Evolutionary conservation across 2,797 vertebrate genomes (phyloP).

Genomic region (Lepidocolaptes lacrymiger): DNA sequence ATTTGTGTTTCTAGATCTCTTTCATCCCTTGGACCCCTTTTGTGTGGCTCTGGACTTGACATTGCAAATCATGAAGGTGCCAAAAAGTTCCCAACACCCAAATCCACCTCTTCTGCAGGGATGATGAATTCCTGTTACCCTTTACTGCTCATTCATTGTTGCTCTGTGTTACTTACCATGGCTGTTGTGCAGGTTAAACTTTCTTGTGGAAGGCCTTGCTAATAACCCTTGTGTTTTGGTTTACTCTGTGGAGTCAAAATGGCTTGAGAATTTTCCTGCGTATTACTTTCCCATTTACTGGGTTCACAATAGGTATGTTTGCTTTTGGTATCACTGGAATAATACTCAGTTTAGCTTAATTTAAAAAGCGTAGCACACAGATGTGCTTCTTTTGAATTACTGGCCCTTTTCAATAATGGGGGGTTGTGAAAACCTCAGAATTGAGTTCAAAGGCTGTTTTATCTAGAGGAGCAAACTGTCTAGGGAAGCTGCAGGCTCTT

Average conservation of each 20-base stretch:
- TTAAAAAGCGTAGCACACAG: not conserved
- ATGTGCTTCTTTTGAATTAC: not conserved
- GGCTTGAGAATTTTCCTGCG: not conserved
- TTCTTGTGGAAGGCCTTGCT: not conserved
- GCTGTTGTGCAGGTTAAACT: not conserved
- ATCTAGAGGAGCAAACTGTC: not conserved
- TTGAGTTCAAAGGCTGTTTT: not conserved
- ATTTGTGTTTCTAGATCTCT: not conserved
- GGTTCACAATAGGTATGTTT: not conserved
- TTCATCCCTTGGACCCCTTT: not conserved
- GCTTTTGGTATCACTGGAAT: not conserved
- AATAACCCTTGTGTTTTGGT: not conserved
- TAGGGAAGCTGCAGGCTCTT: not conserved
- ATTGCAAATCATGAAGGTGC: not conserved
- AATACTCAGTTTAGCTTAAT: not conserved
- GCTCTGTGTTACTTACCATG: not conserved
- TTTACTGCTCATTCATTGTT: fast-evolving
- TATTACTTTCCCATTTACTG: not conserved
- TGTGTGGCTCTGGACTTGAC: not conserved
- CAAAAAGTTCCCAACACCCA: not conserved
- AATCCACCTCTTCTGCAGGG: not conserved
- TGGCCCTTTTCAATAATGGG: not conserved
- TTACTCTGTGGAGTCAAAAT: not conserved
- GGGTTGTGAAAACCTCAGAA: not conserved
- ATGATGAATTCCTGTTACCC: fast-evolving